These are phyloP conservation scores for Scrobipalpa costella DNA, from an alignment of 2,888 invertebrate genomes.

Conservation along the genomic window DNA sequence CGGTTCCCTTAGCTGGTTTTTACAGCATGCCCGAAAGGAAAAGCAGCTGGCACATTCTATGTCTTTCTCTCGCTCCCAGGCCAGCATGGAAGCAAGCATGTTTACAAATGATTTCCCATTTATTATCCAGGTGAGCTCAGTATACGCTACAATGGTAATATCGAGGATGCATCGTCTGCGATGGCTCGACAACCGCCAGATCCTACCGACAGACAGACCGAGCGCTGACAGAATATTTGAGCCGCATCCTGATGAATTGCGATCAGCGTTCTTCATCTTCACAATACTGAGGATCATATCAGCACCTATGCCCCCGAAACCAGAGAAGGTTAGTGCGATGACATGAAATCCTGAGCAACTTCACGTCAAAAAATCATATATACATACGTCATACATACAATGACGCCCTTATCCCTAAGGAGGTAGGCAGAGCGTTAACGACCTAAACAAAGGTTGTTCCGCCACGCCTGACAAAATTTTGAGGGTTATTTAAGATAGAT, in stretches of 20 bases:
- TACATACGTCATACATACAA: too few species aligned
- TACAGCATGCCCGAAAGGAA: too few species aligned
- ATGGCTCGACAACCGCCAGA: constrained; percentile 76
- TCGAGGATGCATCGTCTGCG: constrained; percentile 61
- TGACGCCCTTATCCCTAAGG: too few species aligned
- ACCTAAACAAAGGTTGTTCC: too few species aligned
- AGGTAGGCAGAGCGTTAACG: too few species aligned
- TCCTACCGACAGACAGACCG: constrained; percentile 51
- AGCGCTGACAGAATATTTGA: too few species aligned
- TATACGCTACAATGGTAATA: constrained; percentile 70
- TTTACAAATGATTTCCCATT: background rate
- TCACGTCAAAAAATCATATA: background rate
- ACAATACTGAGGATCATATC: constrained; percentile 76
- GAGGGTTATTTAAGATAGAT: too few species aligned
- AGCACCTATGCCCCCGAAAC: constrained; percentile 74
- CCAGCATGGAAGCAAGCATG: too few species aligned
- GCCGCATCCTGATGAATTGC: constrained; percentile 62
- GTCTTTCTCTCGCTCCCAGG: too few species aligned
- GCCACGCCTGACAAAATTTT: too few species aligned
- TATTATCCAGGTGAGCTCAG: constrained; percentile 66
- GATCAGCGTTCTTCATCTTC: constrained; percentile 69
- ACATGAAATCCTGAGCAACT: background rate
- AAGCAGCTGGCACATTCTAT: too few species aligned
- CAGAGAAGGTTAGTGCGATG: constrained; percentile 64
- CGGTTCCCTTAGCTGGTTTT: too few species aligned